Evolutionary conservation across 2,888 invertebrate genomes (phyloP).

Genomic region (Homarus gammarus): DNA sequence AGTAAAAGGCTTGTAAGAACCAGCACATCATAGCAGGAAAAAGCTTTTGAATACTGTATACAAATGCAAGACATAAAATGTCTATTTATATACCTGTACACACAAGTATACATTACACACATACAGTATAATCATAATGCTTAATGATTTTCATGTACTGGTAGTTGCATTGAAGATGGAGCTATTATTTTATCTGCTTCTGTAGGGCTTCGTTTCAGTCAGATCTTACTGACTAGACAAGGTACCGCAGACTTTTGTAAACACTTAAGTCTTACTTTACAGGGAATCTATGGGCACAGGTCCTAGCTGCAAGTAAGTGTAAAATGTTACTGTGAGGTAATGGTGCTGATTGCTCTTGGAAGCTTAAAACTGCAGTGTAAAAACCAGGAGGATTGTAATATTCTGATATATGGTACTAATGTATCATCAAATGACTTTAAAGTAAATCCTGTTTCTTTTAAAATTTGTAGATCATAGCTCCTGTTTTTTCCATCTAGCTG

Average conservation of each 20-base stretch:
- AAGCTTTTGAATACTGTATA: too few species aligned
- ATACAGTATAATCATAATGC: background rate
- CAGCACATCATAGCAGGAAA: too few species aligned
- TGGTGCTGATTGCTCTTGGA: background rate
- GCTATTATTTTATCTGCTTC: background rate
- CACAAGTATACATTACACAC: too few species aligned
- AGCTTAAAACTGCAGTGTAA: background rate
- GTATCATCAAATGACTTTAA: background rate
- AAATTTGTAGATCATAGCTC: background rate
- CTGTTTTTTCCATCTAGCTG: background rate
- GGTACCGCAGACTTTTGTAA: background rate
- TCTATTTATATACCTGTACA: too few species aligned
- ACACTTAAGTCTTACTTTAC: constrained; percentile 57
- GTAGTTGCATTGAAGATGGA: background rate
- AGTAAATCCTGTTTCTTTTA: background rate
- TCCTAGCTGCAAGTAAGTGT: constrained; percentile 60
- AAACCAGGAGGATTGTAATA: background rate
- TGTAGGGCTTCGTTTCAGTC: too few species aligned
- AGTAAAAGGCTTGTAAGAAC: too few species aligned
- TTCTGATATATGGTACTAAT: background rate
- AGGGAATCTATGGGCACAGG: constrained; percentile 66
- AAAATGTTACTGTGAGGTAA: constrained; percentile 11
- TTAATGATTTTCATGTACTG: background rate
- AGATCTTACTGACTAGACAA: background rate
- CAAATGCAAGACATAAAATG: too few species aligned